Evolutionary conservation across 2,888 invertebrate species (phyloP), one percentile per base, ranked within the genome.

Genomic region (Xestobium rufovillosum): DNA sequence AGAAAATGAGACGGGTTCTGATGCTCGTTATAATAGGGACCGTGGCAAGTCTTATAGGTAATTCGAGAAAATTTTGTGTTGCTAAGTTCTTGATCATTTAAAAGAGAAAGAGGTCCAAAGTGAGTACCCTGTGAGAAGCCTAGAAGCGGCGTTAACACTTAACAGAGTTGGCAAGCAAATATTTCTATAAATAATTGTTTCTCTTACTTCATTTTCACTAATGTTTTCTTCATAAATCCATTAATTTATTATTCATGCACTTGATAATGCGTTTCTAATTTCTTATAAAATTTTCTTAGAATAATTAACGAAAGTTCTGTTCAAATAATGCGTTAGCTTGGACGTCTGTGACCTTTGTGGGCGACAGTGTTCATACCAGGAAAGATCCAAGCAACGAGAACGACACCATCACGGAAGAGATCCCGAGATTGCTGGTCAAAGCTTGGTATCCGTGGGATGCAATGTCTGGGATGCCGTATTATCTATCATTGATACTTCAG

Each of bases 401-500:
- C 46, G 75, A 77, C 0, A 80, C 80, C 0, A 66, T 79, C 1
- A 71, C 73, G 0, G 76, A 81, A 28, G 75, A 75, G 51, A 80
- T 78, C 23, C 87, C 88, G 1, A 69, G 84, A 37, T 62, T 89
- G 36, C 75, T 84, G 44, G 64, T 88, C 10, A 81, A 81, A 51
- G 74, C 86, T 0, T 87, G 77, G 72, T 88, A 87, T 54, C 88
- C 88, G 0, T 88, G 80, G 70, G 68, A 88, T 48, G 75, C 83
- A 1, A 76, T 79, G 67, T 66, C 73, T 15, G 84, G 87, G 6
- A 68, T 77, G 39, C 71, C 75, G 48, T 82, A 87, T 52, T 67
- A 80, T 6, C 54, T 79, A 2, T 74, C 79, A 1, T 74, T 88
- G 44, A 66, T 67, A 13, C 81, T 74, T 52, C 86, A 83, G 69